Evolutionary conservation across 2,797 vertebrate species (phyloP).

Genomic region (Mormyrops boulengeri): DNA sequence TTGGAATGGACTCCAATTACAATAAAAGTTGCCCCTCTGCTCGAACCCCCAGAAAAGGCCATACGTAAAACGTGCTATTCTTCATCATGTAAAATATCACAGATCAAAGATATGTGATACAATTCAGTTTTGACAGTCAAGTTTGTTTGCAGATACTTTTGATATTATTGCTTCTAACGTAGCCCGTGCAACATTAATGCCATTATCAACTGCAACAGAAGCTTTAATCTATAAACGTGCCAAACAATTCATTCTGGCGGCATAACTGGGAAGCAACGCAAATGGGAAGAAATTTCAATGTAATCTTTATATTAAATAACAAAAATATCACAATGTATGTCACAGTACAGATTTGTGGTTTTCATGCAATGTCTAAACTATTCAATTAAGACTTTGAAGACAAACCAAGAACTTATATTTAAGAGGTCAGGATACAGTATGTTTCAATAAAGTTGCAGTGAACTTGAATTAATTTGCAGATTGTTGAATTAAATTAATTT

Average conservation of each 20-base stretch:
- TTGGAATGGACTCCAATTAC: slow-evolving; percentile 48
- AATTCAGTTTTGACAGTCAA: neutral
- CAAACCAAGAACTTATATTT: neutral
- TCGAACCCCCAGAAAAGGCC: slow-evolving; percentile 8
- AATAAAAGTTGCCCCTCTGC: slow-evolving; percentile 4
- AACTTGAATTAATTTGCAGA: neutral
- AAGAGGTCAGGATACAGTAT: neutral
- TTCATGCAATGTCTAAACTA: neutral
- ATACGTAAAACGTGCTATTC: neutral
- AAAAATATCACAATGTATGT: slow-evolving; percentile 1
- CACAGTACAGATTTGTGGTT: neutral
- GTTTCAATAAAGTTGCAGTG: neutral
- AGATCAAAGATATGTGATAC: neutral
- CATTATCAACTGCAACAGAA: neutral
- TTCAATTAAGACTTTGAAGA: neutral
- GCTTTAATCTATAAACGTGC: neutral
- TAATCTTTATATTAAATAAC: neutral
- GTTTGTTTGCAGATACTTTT: slow-evolving; percentile 17
- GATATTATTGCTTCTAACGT: neutral
- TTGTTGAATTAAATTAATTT: neutral
- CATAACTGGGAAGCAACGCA: neutral
- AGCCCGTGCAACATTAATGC: neutral
- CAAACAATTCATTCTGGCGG: neutral
- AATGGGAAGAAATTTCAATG: neutral
- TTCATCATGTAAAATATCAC: slow-evolving; percentile 18